phyloP scores from a whole-genome alignment of 2,888 invertebrate species.

The Drosophila nr. medialis region DNA sequence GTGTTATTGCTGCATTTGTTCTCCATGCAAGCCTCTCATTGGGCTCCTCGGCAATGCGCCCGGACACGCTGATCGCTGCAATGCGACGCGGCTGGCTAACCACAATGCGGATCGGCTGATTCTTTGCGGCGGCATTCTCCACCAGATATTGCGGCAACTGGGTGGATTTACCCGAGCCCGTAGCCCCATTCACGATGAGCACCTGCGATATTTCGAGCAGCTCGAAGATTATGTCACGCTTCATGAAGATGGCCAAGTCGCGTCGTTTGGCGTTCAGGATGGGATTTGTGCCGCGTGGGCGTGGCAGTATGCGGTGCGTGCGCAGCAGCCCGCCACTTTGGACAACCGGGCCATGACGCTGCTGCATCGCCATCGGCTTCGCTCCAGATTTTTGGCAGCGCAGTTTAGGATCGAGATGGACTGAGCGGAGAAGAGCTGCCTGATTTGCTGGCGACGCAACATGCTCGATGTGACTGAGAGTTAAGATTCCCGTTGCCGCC shows the following conservation, averaged over 20 bases:
- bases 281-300: slow-evolving; percentile 30
- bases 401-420: not conserved
- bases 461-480: slow-evolving; percentile 47
- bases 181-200: slow-evolving; percentile 91
- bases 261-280: slow-evolving; percentile 58
- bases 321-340: slow-evolving; percentile 35
- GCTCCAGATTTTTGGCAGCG: not conserved
- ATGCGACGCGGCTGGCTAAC: slow-evolving; percentile 97
- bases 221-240: slow-evolving; percentile 61
- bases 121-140: slow-evolving; percentile 88
- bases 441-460: not conserved
- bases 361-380: not conserved
- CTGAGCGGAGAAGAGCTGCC: not conserved
- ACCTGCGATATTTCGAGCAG: slow-evolving; percentile 84
- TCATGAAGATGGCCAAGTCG: slow-evolving; percentile 71
- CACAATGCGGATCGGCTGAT: slow-evolving; percentile 91
- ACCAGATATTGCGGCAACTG: slow-evolving; percentile 97
- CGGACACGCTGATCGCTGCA: slow-evolving; percentile 95
- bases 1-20: slow-evolving; percentile 83
- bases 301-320: slow-evolving; percentile 68
- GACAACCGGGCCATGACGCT: not conserved
- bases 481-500: slow-evolving; percentile 60
- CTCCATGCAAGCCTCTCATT: slow-evolving; percentile 91
- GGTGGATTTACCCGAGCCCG: slow-evolving; percentile 97
- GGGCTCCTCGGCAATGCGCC: slow-evolving; percentile 91